Conservation (phyloP, 2,888 invertebrate genomes). For the Melolontha melolontha region DNA sequence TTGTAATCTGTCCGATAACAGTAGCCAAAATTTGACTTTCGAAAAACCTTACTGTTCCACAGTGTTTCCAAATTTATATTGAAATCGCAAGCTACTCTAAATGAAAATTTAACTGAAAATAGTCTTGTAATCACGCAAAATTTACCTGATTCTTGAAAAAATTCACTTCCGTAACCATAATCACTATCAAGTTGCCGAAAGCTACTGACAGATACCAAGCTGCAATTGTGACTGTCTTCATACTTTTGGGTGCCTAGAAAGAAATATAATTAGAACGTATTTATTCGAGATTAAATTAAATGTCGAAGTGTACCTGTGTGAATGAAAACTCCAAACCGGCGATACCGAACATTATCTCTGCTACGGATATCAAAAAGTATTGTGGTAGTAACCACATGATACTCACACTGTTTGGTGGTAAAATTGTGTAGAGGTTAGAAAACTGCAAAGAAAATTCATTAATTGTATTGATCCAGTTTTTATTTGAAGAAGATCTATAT, state of each 20-base stretch:
- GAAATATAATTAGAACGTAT: not conserved
- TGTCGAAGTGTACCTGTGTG: slow-evolving; percentile 72
- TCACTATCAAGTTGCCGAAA: slow-evolving; percentile 83
- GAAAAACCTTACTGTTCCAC: too few species aligned
- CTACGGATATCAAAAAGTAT: slow-evolving; percentile 82
- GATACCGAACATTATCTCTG: slow-evolving; percentile 86
- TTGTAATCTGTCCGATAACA: too few species aligned
- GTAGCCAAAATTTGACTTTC: too few species aligned
- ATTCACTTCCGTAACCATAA: slow-evolving; percentile 76
- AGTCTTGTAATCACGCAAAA: too few species aligned
- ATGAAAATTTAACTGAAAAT: too few species aligned
- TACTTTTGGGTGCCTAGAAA: slow-evolving; percentile 78
- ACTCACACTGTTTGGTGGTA: slow-evolving; percentile 75
- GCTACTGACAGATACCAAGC: slow-evolving; percentile 88
- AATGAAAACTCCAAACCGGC: slow-evolving; percentile 88
- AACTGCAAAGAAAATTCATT: slow-evolving; percentile 57
- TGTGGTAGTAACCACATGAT: slow-evolving; percentile 84
- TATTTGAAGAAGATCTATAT: too few species aligned
- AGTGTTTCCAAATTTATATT: too few species aligned
- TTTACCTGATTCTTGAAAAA: slow-evolving; percentile 76
- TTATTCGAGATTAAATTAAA: too few species aligned
- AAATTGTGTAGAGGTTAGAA: slow-evolving; percentile 71
- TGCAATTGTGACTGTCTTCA: slow-evolving; percentile 88
- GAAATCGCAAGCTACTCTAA: too few species aligned
- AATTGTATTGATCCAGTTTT: too few species aligned